phyloP scores from a whole-genome alignment of 2,888 invertebrate species.

The Bembecia ichneumoniformis region DNA sequence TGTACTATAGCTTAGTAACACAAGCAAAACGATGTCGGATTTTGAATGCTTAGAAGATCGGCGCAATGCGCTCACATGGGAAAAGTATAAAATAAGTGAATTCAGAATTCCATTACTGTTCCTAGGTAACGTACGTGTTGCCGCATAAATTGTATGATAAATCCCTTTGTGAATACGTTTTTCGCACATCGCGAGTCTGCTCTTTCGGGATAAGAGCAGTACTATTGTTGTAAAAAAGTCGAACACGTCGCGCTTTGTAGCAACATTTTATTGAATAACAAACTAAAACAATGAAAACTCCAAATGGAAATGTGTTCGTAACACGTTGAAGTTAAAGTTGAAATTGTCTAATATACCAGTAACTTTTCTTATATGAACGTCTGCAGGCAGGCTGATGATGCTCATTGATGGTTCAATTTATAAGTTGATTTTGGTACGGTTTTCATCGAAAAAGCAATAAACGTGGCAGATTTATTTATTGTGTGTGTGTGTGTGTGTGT shows the following conservation, averaged over 20 bases:
- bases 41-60: too few relatives aligned
- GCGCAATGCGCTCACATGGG: neutral
- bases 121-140: conserved; percentile 31
- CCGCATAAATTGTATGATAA: conserved; percentile 49
- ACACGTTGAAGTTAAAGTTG: neutral
- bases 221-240: neutral
- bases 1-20: too few relatives aligned
- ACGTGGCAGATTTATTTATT: too few relatives aligned
- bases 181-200: conserved; percentile 2
- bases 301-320: neutral
- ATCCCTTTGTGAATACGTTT: conserved; percentile 25
- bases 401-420: too few relatives aligned
- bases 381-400: too few relatives aligned
- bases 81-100: neutral
- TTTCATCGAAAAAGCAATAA: too few relatives aligned
- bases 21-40: too few relatives aligned
- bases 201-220: conserved; percentile 4
- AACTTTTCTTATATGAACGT: too few relatives aligned
- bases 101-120: conserved; percentile 30
- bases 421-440: too few relatives aligned
- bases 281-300: neutral
- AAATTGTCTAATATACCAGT: too few relatives aligned
- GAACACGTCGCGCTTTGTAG: neutral
- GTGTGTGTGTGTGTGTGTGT: too few relatives aligned
- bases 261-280: neutral